These are phyloP conservation scores for Toxotes chatareus DNA, from an alignment of 2,113 vertebrate genomes.

Conservation along the genomic window DNA sequence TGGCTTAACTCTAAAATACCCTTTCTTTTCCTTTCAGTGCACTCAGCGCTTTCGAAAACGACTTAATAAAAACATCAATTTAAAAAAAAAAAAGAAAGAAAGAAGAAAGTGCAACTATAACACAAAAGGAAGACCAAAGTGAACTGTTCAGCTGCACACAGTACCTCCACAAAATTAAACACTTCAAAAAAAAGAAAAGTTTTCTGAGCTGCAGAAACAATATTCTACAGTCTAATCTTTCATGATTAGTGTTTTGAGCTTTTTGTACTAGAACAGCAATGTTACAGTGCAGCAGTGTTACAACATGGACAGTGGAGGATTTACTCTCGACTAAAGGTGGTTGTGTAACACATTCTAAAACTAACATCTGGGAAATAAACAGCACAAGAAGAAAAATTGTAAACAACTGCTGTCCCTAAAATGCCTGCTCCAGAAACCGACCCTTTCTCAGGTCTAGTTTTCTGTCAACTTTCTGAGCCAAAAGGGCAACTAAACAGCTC, in stretches of 20 bases:
- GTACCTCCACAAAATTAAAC: conserved; percentile 24
- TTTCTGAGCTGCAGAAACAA: conserved; percentile 28
- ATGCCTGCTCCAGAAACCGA: conserved; percentile 2
- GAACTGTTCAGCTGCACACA: conserved; percentile 44
- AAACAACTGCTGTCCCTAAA: conserved; percentile 44
- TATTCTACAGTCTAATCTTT: conserved; percentile 20
- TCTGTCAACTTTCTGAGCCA: conserved; percentile 28
- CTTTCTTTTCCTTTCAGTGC: conserved; percentile 61
- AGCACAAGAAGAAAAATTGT: conserved; percentile 9
- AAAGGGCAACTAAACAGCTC: conserved; percentile 27
- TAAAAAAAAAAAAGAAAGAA: conserved; percentile 24
- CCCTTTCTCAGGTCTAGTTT: background rate
- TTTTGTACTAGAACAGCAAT: conserved; percentile 13
- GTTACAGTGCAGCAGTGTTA: background rate
- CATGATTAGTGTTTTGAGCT: background rate
- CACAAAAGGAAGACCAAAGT: conserved; percentile 73
- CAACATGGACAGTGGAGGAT: background rate
- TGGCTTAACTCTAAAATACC: conserved; percentile 48
- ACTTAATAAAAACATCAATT: conserved; percentile 39
- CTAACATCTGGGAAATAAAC: conserved; percentile 8
- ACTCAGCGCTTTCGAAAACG: conserved; percentile 38
- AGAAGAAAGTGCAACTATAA: conserved; percentile 62
- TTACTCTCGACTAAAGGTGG: conserved; percentile 35
- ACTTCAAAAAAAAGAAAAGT: conserved; percentile 37
- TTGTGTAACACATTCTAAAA: conserved; percentile 14